Base-by-base conservation (phyloP, 2,888 invertebrate genomes). In the Euplagia quadripunctaria region DNA sequence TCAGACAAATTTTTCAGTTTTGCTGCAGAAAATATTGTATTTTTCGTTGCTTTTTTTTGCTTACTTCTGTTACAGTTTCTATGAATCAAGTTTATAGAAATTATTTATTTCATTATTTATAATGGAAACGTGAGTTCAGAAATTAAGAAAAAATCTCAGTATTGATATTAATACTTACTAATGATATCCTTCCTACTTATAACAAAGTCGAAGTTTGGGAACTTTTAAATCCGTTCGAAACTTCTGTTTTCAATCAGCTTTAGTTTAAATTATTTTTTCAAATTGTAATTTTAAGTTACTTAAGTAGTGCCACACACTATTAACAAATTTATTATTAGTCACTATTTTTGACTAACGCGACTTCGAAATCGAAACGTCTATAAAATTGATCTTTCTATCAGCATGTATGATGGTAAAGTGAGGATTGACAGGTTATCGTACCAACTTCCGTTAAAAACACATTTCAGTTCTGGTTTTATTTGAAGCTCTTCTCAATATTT, bases 301-400 rank as follows among this genome's bases (percentile, higher is more conserved):
- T 65, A 46, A 69, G 79, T 74, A 75, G 70, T 52, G 63, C 79
- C 31, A 75, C 42, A 43, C 73, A 68, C 71, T 63, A 79, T 77
- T 82, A 75, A 79, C 20, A 70, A 12, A 2, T 31, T 31, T 31
- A 31, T 31, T 31, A 31, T 31, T 31, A 31, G 55, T 64, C 70
- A 82, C 73, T 76, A 77, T 58, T 84, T 76, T 77, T 79, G 76
- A 81, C 31, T 73, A 84, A 82, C 72, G 73, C 63, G 73, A 14
- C 65, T 82, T 67, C 14, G 65, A 72, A 84, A 84, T 82, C 75
- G 77, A 79, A 79, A 82, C 72, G 58, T 77, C 77, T 31, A 31
- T 31, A 31, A 31, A 31, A 74, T 75, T 82, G 76, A 75, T 14
- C 64, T 73, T 67, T 46, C 58, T 70, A 72, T 69, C 73, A 68